These are phyloP conservation scores for Melanotaenia nigrans DNA, from an alignment of 2,797 vertebrate species.

Conservation along the genomic window DNA sequence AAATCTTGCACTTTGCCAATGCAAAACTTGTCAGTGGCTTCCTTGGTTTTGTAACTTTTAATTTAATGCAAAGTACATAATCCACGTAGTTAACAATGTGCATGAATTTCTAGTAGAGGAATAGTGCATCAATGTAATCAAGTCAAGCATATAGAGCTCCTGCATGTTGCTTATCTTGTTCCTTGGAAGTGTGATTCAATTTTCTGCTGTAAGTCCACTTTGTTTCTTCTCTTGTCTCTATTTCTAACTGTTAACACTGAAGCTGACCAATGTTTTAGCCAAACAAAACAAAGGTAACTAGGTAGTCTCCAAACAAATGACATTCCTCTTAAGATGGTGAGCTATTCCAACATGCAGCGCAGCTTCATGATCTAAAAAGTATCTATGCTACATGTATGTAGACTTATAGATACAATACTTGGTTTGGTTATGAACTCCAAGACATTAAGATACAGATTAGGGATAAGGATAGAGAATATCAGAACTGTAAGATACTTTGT, in stretches of 20 bases:
- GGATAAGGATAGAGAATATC: not conserved
- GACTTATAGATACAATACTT: not conserved
- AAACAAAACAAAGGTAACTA: not conserved
- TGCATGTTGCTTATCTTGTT: not conserved
- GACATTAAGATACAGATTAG: not conserved
- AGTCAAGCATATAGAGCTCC: not conserved
- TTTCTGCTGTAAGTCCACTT: no score
- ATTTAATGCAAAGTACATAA: not conserved
- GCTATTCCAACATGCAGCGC: no score
- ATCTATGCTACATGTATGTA: not conserved
- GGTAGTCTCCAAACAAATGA: no score
- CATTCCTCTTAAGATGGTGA: no score
- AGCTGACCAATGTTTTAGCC: not conserved
- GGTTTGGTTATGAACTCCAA: not conserved
- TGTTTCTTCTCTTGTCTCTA: no score
- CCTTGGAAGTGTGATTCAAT: not conserved
- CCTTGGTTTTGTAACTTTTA: not conserved
- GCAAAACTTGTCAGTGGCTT: not conserved
- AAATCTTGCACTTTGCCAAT: not conserved
- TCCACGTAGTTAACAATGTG: not conserved
- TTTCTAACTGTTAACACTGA: not conserved
- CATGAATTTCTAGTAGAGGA: not conserved
- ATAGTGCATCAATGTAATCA: not conserved
- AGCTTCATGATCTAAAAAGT: no score
- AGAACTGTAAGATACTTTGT: not conserved